A percentile compares a stretch with the other conserved stretches of the same genome.
phyloP scores from a whole-genome alignment of 2,113 vertebrate species.

The Oplegnathus fasciatus region DNA sequence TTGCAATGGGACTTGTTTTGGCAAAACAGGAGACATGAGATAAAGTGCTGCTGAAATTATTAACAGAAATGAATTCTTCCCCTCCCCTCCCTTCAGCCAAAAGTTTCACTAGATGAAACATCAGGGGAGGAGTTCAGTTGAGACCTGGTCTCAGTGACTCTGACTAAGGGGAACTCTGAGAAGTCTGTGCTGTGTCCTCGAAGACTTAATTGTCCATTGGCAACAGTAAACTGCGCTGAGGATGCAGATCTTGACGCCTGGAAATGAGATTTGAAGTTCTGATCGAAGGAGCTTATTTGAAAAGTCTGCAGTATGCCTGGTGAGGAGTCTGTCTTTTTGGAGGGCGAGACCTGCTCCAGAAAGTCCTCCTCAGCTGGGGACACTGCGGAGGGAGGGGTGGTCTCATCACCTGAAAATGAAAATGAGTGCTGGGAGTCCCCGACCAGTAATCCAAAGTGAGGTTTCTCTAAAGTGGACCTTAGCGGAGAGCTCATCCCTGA shows the following conservation, averaged over 20 bases:
- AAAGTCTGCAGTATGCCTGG: constrained; percentile 95
- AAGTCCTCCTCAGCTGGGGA: constrained; percentile 97
- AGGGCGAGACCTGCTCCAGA: constrained; percentile 95
- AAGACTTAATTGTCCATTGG: constrained; percentile 96
- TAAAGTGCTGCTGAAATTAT: constrained; percentile 93
- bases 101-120: constrained; percentile 95
- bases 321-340: constrained; percentile 95
- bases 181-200: constrained; percentile 95
- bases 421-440: constrained; percentile 97
- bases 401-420: constrained; percentile 97
- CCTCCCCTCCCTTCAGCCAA: constrained; percentile 87
- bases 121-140: constrained; percentile 96
- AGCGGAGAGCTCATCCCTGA: constrained; percentile 95
- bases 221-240: constrained; percentile 94
- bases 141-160: constrained; percentile 95
- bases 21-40: constrained; percentile 87
- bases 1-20: constrained; percentile 87
- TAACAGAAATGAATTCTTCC: constrained; percentile 49
- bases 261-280: constrained; percentile 96
- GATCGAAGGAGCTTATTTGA: constrained; percentile 96
- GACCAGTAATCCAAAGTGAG: constrained; percentile 96
- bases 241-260: constrained; percentile 91
- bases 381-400: constrained; percentile 92
- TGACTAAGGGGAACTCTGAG: constrained; percentile 96
- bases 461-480: constrained; percentile 95